Evolutionary conservation across 2,888 invertebrate genomes (phyloP).

Genomic region (Polydrusus cervinus): DNA sequence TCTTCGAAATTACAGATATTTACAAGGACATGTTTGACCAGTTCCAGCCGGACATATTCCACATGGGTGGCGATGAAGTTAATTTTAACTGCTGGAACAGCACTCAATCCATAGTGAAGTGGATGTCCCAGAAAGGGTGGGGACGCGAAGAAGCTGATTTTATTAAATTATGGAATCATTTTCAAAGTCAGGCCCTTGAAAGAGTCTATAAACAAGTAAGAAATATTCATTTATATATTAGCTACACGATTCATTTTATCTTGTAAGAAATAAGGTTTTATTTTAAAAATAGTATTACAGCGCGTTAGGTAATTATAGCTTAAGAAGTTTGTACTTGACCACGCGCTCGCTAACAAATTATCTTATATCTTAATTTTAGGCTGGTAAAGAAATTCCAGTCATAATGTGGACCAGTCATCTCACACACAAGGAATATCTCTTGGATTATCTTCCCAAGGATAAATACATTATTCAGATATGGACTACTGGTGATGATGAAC

Average conservation of each 20-base stretch:
- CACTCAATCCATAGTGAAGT: slow-evolving; percentile 78
- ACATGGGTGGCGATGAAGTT: slow-evolving; percentile 92
- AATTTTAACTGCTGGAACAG: slow-evolving; percentile 84
- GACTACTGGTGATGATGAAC: slow-evolving; percentile 60
- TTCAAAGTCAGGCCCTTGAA: slow-evolving; percentile 80
- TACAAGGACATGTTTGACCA: slow-evolving; percentile 84
- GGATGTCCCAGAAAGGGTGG: slow-evolving; percentile 80
- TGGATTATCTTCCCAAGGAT: slow-evolving; percentile 79
- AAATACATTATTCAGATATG: slow-evolving; percentile 84
- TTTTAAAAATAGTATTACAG: too few species aligned
- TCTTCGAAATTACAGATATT: slow-evolving; percentile 72
- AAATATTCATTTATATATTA: neutral
- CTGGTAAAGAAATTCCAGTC: slow-evolving; percentile 75
- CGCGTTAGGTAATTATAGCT: too few species aligned
- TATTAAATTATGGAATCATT: slow-evolving; percentile 82
- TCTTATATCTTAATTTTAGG: slow-evolving; percentile 42
- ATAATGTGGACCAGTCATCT: slow-evolving; percentile 89
- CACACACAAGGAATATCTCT: slow-evolving; percentile 79
- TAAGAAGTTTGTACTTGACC: too few species aligned
- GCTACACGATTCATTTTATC: too few species aligned
- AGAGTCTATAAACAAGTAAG: slow-evolving; percentile 67
- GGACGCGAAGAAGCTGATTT: slow-evolving; percentile 73
- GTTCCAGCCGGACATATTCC: slow-evolving; percentile 85
- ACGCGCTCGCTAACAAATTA: too few species aligned
- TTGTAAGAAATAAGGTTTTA: too few species aligned